Evolutionary conservation across 2,888 invertebrate genomes (phyloP), one percentile per base, ranked within the genome.

Genomic region (Nemapogon koenigi): DNA sequence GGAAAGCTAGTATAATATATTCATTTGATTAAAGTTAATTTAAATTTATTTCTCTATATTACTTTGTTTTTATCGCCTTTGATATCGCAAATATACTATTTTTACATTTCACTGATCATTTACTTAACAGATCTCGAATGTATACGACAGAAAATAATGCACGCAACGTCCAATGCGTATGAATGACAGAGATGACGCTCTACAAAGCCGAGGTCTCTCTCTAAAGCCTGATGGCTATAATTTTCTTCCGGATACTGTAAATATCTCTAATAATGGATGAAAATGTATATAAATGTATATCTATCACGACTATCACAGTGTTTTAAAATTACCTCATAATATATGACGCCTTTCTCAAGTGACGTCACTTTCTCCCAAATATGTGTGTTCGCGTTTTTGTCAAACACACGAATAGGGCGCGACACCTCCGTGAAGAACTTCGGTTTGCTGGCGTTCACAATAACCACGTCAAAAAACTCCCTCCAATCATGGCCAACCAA

Each of bases 381-480:
- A 55, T 94, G 91, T 1, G 88, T 87, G 51, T 90, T 86, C 25
- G 88, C 87, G 40, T 81, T 81, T 52, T 89, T 89, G 57, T 97
- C 92, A 60, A 90, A 96, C 27, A 93, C 83, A 43, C 97, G 78
- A 49, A 98, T 90, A 0, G 97, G 97, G 15, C 95, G 85, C 45
- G 93, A 90, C 53, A 89, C 87, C 57, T 95, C 94, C 1, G 92
- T 93, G 73, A 98, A 99, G 76, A 98, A 99, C 54, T 89, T 88
- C 0, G 98, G 98, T 62, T 99, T 98, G 52, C 95, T 86, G 2
- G 98, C 97, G 58, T 92, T 92, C 1, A 94, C 94, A 41, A 98
- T 92, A 27, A 97, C 87, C 14, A 97, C 91, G 67, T 98, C 95
- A 68, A 98, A 98, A 56, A 85, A 88, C 1, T 92, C 86, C 39